Evolutionary conservation across 92 coral and sea anemone genomes (phyloP).

Genomic region (Palythoa caribaeorum): DNA sequence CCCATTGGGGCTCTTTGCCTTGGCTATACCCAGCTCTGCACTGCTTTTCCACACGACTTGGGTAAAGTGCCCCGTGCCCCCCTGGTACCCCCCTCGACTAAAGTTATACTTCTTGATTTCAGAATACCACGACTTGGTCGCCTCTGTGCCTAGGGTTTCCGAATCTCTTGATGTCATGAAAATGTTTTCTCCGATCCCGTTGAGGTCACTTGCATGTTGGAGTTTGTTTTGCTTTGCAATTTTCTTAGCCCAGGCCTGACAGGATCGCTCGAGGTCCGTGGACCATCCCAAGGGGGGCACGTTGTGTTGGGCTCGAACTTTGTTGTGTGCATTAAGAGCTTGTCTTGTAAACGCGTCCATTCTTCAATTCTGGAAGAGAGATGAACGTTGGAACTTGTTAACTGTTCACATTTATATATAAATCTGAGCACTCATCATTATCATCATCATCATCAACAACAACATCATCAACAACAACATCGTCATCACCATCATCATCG

Average conservation of each 20-base stretch:
- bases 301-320: not conserved
- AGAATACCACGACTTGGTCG: not conserved
- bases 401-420: not conserved
- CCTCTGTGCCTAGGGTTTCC: not conserved
- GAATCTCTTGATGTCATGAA: not conserved
- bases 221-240: not conserved
- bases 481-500: not conserved
- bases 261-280: not conserved
- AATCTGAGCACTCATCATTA: not conserved
- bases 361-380: not conserved
- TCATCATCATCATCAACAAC: not conserved
- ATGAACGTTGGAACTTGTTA: not conserved
- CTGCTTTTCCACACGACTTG: conserved; percentile 6
- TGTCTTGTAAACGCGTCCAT: not conserved
- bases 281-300: not conserved
- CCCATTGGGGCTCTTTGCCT: conserved; percentile 58
- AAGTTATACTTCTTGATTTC: not conserved
- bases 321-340: not conserved
- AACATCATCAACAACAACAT: not conserved
- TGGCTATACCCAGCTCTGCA: not conserved
- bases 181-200: not conserved
- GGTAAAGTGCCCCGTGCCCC: not conserved
- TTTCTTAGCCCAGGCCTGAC: not conserved
- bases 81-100: not conserved
- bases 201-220: not conserved